Evolutionary conservation across 2,797 vertebrate species (phyloP), one percentile per base, ranked within the genome.

Genomic region (Megaceryle alcyon): DNA sequence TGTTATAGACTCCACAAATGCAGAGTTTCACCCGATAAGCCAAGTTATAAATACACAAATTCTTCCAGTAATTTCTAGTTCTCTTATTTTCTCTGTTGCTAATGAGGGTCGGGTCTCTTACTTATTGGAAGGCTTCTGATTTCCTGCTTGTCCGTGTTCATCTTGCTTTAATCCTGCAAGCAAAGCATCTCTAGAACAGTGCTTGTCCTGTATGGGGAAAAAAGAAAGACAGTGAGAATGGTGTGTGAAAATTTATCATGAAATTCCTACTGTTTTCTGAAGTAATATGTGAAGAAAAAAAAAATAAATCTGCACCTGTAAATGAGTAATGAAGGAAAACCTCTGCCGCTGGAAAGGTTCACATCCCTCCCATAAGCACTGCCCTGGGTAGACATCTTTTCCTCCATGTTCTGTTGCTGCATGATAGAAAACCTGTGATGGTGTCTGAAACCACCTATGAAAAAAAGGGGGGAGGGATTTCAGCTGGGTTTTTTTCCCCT

Each of bases 141-240:
- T 99, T 98, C 99, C 98, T 98, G 97, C 98, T 98, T 99, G 99
- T 59, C 98, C 98, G 95, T 98, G 98, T 97, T 99, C 99, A 97
- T 99, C 99, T 97, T 99, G 98, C 96, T 99, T 99, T 97, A 99
- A 98, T 97, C 98, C 99, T 92, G 99, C 99, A 96, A 99, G 98
- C 96, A 99, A 98, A 97, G 99, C 99, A 86, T 99, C 99, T 98
- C 99, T 98, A 96, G 99, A 99, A 98, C 99, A 99, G 98, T 99
- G 99, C 93, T 99, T 99, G 98, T 99, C 99, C 99, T 99, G 97
- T 91, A 92, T 89, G 87, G 72, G 56, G 51, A 64, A 88, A 86
- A 48, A 44, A 92, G 64, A 77, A 92, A 63, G 66, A 48, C 2
- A 31, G 59, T 59, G 41, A 92, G 43, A 84, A 92, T 82, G n/a